Evolutionary conservation across 1,140 invertebrate genomes (phyloP).

Genomic region (Drosophila punjabiensis): DNA sequence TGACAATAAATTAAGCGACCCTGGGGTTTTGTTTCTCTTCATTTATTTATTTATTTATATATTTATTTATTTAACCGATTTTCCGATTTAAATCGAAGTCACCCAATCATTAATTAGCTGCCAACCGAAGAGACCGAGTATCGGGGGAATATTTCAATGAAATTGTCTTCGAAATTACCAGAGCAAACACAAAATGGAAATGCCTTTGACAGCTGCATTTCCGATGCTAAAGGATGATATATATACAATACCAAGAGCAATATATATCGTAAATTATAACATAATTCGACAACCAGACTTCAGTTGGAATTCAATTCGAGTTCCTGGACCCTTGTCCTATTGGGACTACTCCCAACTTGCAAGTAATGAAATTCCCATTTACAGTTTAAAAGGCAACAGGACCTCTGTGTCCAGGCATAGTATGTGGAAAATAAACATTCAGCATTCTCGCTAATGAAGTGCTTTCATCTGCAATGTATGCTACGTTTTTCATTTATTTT

Average conservation of each 20-base stretch:
- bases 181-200: constrained; percentile 6
- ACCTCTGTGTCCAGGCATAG: constrained; percentile 18
- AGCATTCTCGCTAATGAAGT: constrained; percentile 65
- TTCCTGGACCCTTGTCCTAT: background rate
- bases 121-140: constrained; percentile 2
- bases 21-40: background rate
- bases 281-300: background rate
- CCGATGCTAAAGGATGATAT: background rate
- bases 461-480: constrained; percentile 55
- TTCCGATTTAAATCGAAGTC: constrained; percentile 25
- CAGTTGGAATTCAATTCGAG: background rate
- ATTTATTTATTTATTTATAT: constrained; percentile 14
- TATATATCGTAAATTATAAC: background rate
- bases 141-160: constrained; percentile 9
- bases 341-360: background rate
- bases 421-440: constrained; percentile 40
- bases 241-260: background rate
- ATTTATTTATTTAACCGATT: constrained; percentile 27
- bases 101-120: constrained; percentile 37
- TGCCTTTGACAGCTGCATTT: constrained; percentile 5
- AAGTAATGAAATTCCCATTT: constrained; percentile 28
- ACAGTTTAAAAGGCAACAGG: background rate
- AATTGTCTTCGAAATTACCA: constrained; percentile 25
- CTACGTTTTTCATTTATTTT: constrained; percentile 18
- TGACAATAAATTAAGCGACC: constrained; percentile 55